Evolutionary conservation across 2,113 vertebrate genomes (phyloP).

Genomic region (Alethe castanea): DNA sequence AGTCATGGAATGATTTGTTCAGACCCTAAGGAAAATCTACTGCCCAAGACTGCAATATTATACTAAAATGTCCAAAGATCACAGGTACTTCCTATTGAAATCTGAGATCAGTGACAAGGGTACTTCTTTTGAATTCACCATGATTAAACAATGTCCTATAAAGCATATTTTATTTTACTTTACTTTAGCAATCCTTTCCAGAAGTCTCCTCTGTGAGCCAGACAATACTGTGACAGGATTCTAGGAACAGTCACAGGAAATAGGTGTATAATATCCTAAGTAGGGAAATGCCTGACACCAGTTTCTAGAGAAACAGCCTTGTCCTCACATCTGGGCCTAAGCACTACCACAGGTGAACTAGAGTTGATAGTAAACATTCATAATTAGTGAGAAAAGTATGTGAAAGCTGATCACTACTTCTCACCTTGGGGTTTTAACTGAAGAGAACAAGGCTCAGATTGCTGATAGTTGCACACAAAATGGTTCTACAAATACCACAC

Average conservation of each 20-base stretch:
- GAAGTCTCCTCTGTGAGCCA: neutral
- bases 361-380: neutral
- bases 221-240: neutral
- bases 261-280: neutral
- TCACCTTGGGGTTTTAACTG: neutral
- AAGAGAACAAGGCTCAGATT: neutral
- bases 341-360: neutral
- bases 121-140: neutral
- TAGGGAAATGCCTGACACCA: neutral
- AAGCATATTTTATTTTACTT: neutral
- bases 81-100: neutral
- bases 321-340: neutral
- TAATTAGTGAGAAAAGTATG: neutral
- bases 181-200: neutral
- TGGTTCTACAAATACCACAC: slow-evolving; percentile 24
- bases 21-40: neutral
- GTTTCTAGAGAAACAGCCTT: neutral
- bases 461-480: neutral
- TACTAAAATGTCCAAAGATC: neutral
- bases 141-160: neutral
- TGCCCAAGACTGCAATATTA: neutral
- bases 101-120: neutral
- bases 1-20: neutral
- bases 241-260: neutral
- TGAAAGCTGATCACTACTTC: neutral